These are phyloP conservation scores for Enteromius treurensis DNA, from an alignment of 2,797 vertebrate genomes.

Conservation along the genomic window DNA sequence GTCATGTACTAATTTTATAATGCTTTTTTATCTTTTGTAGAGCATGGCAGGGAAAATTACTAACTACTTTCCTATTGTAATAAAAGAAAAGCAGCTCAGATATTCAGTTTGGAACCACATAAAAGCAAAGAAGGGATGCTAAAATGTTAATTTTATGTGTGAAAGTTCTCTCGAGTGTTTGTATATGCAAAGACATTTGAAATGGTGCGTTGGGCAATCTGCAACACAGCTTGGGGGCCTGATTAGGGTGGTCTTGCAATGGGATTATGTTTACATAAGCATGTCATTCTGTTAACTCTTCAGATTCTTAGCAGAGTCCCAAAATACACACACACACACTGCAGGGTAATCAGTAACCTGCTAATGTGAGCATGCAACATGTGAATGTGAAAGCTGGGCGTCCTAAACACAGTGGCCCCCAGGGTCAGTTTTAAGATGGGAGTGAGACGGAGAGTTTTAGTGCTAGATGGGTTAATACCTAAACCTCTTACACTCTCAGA, in stretches of 20 bases:
- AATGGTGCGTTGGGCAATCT: conserved; percentile 32
- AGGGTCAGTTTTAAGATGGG: conserved; percentile 54
- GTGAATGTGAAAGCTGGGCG: conserved; percentile 62
- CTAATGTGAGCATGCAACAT: conserved; percentile 51
- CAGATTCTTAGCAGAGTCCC: conserved; percentile 32
- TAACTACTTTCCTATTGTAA: not conserved
- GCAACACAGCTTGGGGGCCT: conserved; percentile 27
- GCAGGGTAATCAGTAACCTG: conserved; percentile 63
- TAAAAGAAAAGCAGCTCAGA: not conserved
- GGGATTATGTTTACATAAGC: conserved; percentile 53
- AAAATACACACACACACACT: conserved; percentile 31
- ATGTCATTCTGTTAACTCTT: conserved; percentile 42
- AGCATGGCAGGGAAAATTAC: not conserved
- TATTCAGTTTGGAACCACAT: not conserved
- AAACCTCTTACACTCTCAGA: conserved; percentile 43
- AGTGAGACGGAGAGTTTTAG: conserved; percentile 39
- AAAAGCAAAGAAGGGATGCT: not conserved
- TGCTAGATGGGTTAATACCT: conserved; percentile 62
- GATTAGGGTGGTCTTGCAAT: conserved; percentile 48
- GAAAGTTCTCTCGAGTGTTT: conserved; percentile 19
- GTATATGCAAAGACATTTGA: conserved; percentile 27
- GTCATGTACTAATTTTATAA: not conserved
- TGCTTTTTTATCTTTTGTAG: not conserved
- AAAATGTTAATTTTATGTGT: conserved; percentile 1
- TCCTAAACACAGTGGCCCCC: conserved; percentile 50